Conservation (phyloP, 1,140 invertebrate genomes). For the Drosophila punjabiensis region DNA sequence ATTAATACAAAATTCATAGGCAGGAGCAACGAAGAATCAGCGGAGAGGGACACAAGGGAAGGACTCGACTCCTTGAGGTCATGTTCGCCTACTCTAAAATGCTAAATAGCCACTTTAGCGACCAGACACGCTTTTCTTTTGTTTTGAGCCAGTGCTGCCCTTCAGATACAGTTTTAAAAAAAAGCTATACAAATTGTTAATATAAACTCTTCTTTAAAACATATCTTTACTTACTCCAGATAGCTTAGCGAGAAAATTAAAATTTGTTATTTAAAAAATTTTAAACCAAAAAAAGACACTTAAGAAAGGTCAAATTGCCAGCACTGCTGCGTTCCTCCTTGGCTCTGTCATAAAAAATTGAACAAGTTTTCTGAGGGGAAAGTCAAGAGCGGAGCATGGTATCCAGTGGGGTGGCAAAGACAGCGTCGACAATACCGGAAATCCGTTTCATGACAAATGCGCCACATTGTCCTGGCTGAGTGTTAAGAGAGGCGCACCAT, state of each 20-base stretch:
- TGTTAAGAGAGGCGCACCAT: slow-evolving; percentile 53
- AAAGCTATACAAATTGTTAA: not conserved
- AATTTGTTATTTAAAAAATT: not conserved
- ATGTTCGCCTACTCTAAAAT: slow-evolving; percentile 76
- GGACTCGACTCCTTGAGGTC: slow-evolving; percentile 42
- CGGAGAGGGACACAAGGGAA: slow-evolving; percentile 3
- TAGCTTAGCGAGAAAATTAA: not conserved
- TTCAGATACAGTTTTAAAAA: not conserved
- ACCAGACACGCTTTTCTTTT: slow-evolving; percentile 58
- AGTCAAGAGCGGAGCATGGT: slow-evolving; percentile 66
- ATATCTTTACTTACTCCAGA: not conserved
- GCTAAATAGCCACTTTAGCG: slow-evolving; percentile 83
- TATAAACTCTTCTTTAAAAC: not conserved
- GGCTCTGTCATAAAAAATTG: slow-evolving; percentile 77
- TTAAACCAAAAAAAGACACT: not conserved
- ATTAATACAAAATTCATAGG: slow-evolving; percentile 77
- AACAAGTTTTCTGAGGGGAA: slow-evolving; percentile 63
- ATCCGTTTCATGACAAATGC: slow-evolving; percentile 84
- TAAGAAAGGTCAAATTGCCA: slow-evolving; percentile 10
- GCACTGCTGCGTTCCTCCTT: slow-evolving; percentile 4
- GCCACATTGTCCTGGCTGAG: slow-evolving; percentile 70
- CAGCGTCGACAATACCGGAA: slow-evolving; percentile 75
- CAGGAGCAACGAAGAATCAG: not conserved
- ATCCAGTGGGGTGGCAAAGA: slow-evolving; percentile 39
- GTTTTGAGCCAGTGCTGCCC: slow-evolving; percentile 1